A percentile compares a stretch with the other conserved stretches of the same genome.
Conservation (phyloP, 1,140 invertebrate genomes). For the Galleria mellonella region DNA sequence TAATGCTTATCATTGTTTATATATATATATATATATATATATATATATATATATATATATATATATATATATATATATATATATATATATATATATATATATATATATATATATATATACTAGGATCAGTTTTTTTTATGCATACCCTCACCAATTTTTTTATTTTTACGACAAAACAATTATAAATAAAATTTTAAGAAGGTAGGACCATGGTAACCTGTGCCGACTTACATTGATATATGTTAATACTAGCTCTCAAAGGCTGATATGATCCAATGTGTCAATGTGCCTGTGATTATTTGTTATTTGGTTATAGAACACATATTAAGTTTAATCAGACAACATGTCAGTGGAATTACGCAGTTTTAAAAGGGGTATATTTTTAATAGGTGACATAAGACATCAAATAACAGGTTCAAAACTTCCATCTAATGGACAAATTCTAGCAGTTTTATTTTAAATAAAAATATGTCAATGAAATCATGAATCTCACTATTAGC, state of each 20-base stretch:
- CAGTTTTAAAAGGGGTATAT: neutral
- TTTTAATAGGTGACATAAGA: slow-evolving; percentile 5
- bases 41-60: too few species aligned
- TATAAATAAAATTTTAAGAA: too few species aligned
- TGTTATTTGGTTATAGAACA: neutral
- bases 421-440: slow-evolving; percentile 32
- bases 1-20: too few species aligned
- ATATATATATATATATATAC: too few species aligned
- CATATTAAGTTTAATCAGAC: neutral
- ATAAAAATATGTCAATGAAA: slow-evolving; percentile 38
- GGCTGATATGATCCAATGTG: neutral
- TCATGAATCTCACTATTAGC: slow-evolving; percentile 28
- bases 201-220: neutral
- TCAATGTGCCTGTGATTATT: neutral
- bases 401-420: slow-evolving; percentile 19
- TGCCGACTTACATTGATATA: neutral
- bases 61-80: too few species aligned
- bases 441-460: slow-evolving; percentile 29
- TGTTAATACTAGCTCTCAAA: neutral
- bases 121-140: too few species aligned
- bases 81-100: too few species aligned
- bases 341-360: neutral
- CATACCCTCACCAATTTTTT: too few species aligned
- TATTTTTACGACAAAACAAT: too few species aligned
- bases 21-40: too few species aligned